Conservation (phyloP, 1,140 invertebrate species). For the Drosophila baimaii region DNA sequence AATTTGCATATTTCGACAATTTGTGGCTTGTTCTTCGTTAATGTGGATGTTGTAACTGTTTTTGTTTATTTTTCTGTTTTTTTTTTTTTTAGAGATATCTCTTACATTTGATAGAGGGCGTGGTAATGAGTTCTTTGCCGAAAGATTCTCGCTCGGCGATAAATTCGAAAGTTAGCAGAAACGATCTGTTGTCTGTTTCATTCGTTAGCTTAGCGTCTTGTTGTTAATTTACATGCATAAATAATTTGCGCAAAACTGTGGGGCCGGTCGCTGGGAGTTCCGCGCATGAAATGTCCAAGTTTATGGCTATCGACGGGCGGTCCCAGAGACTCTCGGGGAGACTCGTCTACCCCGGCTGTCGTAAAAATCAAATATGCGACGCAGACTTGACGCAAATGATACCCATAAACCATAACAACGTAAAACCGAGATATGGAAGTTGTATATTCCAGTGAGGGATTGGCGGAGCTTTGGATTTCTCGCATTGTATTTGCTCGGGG, state of each 20-base stretch:
- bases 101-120: conserved; percentile 44
- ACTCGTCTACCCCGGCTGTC: conserved; percentile 40
- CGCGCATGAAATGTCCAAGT: conserved; percentile 64
- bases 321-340: conserved; percentile 15
- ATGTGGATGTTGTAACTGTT: conserved; percentile 54
- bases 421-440: conserved; percentile 44
- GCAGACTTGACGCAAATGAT: conserved; percentile 60
- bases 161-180: conserved; percentile 65
- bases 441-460: conserved; percentile 50
- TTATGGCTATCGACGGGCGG: conserved; percentile 65
- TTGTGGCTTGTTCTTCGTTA: conserved; percentile 46
- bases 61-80: too few relatives aligned
- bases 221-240: conserved; percentile 71
- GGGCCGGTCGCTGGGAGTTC: conserved; percentile 22
- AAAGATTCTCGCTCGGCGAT: conserved; percentile 53
- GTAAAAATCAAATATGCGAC: conserved; percentile 62
- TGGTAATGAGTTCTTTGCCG: conserved; percentile 57
- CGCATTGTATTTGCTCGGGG: conserved; percentile 33
- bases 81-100: conserved; percentile 1
- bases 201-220: conserved; percentile 24
- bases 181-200: conserved; percentile 18
- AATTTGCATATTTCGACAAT: conserved; percentile 72
- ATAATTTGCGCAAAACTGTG: conserved; percentile 57
- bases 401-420: conserved; percentile 65
- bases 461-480: conserved; percentile 33